Conservation (phyloP, 1,140 invertebrate genomes). For the Caerostris extrusa region DNA sequence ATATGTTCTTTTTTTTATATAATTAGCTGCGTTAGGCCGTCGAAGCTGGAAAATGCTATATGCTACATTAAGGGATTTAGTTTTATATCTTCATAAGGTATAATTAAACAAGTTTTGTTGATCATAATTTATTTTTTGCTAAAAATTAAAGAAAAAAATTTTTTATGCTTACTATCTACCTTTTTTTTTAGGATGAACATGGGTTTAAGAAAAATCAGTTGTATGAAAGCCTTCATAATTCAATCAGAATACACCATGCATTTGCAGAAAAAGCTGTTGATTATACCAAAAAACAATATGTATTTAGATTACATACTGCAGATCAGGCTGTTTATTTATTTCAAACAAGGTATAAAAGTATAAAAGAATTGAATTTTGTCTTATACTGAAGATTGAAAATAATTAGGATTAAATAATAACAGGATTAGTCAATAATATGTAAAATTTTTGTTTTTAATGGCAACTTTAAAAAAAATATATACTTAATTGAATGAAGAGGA, state of each 20-base stretch:
- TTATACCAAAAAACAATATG: slow-evolving; percentile 98
- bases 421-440: too few relatives aligned
- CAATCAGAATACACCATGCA: slow-evolving; percentile 95
- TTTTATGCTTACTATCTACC: too few relatives aligned
- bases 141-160: too few relatives aligned
- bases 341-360: slow-evolving; percentile 88
- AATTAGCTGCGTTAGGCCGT: slow-evolving; percentile 95
- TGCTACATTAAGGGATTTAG: slow-evolving; percentile 96
- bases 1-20: slow-evolving; percentile 15
- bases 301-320: slow-evolving; percentile 96
- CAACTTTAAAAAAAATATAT: too few relatives aligned
- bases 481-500: too few relatives aligned
- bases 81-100: slow-evolving; percentile 98
- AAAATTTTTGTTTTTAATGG: too few relatives aligned
- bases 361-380: too few relatives aligned
- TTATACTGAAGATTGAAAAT: too few relatives aligned
- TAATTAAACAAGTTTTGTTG: slow-evolving; percentile 79
- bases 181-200: slow-evolving; percentile 88
- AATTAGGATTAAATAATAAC: too few relatives aligned
- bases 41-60: slow-evolving; percentile 99
- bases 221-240: slow-evolving; percentile 88
- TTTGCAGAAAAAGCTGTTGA: slow-evolving; percentile 96
- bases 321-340: slow-evolving; percentile 98
- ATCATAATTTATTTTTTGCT: not conserved
- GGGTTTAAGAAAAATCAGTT: slow-evolving; percentile 91